Evolutionary conservation across 2,113 vertebrate species (phyloP), one percentile per base, ranked within the genome.

Genomic region (Mixornis gularis): DNA sequence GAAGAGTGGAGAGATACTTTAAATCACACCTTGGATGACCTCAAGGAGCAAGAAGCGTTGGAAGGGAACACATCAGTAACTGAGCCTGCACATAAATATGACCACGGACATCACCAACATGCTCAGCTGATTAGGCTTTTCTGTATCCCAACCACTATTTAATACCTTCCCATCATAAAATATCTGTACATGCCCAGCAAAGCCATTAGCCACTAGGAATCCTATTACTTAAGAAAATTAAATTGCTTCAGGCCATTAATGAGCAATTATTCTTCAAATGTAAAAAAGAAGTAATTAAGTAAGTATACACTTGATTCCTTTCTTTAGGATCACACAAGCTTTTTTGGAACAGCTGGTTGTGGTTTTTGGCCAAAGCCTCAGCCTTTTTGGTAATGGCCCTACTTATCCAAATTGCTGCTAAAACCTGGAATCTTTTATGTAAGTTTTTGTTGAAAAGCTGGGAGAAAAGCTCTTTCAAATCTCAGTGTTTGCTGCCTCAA

Each of bases 61-160:
- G 34, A 85, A 90, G 16, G 20, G 52, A 90, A 41, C 10, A 40
- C 9, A 49, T 32, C 21, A n/a, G 8, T 66, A 89, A 89, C 2
- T 41, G 12, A 56, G 19, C 7, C 27, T 40, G 21, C 16, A 40
- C 6, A n/a, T 34, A 12, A 76, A 18, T 8, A 9, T 53, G 21
- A 30, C 17, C 8, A 36, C 1, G 2, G 16, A 41, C 17, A 41
- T 19, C 20, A 63, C 41, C 60, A 74, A 6, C 15, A 38, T 4
- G 5, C 26, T 87, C 40, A 63, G 29, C 9, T 80, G 17, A 56
- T 68, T 21, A 49, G 40, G 27, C 10, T 48, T 7, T 38, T 81
- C 48, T 52, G 12, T 38, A 43, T 10, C 7, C 10, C 0, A 0
- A 51, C 15, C 17, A n/a, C 12, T 32, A 2, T 68, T 62, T 58